phyloP scores from a whole-genome alignment of 2,888 invertebrate species.

The Hypolimnas misippus region DNA sequence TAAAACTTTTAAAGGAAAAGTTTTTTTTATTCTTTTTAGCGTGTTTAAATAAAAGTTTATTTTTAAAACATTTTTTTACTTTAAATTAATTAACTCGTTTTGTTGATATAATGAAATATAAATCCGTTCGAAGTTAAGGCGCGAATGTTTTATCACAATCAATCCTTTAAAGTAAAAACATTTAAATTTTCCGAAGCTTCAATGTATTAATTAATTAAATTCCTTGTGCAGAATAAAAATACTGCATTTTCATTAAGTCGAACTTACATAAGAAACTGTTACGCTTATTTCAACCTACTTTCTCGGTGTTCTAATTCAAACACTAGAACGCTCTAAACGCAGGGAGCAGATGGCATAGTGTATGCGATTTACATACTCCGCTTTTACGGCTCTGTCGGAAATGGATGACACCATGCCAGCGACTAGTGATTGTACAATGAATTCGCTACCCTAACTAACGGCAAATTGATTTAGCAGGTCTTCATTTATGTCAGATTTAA shows the following conservation, averaged over 20 bases:
- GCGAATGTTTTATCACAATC: background rate
- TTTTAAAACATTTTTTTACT: too few species aligned
- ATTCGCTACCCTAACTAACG: background rate
- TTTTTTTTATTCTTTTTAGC: too few species aligned
- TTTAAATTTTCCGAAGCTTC: background rate
- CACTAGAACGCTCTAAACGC: slow-evolving; percentile 17
- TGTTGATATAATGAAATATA: background rate
- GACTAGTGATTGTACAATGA: slow-evolving; percentile 13
- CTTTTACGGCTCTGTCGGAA: slow-evolving; percentile 29
- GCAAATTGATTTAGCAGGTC: background rate
- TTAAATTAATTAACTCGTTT: too few species aligned
- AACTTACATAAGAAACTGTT: slow-evolving; percentile 17
- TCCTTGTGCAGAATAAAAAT: slow-evolving; percentile 13
- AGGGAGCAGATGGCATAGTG: slow-evolving; percentile 17
- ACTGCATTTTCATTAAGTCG: slow-evolving; percentile 25
- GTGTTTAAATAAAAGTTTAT: too few species aligned
- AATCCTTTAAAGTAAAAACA: background rate
- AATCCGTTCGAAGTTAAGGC: too few species aligned
- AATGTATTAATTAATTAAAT: slow-evolving; percentile 17
- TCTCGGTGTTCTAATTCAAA: slow-evolving; percentile 25
- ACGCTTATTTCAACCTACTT: slow-evolving; percentile 25
- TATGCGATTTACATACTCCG: slow-evolving; percentile 30
- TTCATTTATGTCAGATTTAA: background rate
- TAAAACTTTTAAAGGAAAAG: too few species aligned
- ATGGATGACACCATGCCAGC: slow-evolving; percentile 22